Evolutionary conservation across 2,797 vertebrate species (phyloP), one percentile per base, ranked within the genome.

Genomic region (Peromyscus attwateri): DNA sequence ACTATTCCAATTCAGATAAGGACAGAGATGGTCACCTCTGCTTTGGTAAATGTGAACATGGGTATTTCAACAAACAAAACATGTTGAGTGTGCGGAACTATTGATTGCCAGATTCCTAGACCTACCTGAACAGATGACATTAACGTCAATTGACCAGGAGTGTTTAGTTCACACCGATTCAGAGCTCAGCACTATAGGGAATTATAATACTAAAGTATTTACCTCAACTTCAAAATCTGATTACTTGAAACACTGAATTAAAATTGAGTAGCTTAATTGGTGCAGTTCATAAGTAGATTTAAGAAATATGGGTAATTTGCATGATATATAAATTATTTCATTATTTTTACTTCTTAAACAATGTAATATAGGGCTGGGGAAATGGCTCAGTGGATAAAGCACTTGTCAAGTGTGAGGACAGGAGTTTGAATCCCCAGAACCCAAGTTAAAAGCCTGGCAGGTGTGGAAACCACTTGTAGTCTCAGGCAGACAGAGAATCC

Each of bases 21-120:
- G 71, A 85, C 92, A 55, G 55, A 97, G 95, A 95, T 71, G 93
- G 97, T 97, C 83, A 97, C 98, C 98, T 98, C 97, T 97, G 97
- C 97, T 97, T 97, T 96, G 97, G 95, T 97, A 97, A 97, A 98
- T 96, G 96, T 0, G 89, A 98, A 95, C 93, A 97, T 81, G 96
- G 98, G 90, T 96, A 96, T 98, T 98, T 97, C 98, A 97, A 98
- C 96, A 98, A 97, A 71, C 81, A 76, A 97, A 98, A 97, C 82
- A 91, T 97, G 90, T 37, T 97, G 81, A 96, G 75, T 79, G 40
- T 34, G 73, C 71, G 81, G 96, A 88, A 96, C 97, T 91, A 94
- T 94, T 95, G 96, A 94, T 77, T 98, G 88, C 96, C 95, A 94
- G 95, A 80, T 55, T 97, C 84, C 60, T 84, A 89, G 95, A 98